A percentile compares a stretch with the other conserved stretches of the same genome.
phyloP scores from a whole-genome alignment of 2,113 vertebrate species.

The Lates calcarifer region DNA sequence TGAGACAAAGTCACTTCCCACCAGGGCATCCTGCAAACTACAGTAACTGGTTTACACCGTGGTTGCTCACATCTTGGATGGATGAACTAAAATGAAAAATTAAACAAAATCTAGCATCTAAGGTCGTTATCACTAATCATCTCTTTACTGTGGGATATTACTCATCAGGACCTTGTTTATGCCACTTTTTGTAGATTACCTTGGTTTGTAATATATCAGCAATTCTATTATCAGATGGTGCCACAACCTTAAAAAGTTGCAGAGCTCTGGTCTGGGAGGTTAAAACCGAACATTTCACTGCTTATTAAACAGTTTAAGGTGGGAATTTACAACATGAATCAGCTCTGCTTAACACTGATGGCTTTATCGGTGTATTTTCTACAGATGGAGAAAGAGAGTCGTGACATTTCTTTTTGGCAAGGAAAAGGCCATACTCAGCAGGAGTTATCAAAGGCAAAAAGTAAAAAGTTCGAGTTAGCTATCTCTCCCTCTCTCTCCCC shows the following conservation, averaged over 20 bases:
- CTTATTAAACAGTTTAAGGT: conserved; percentile 66
- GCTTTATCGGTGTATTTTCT: conserved; percentile 77
- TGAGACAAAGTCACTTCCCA: conserved; percentile 74
- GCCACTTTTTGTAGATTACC: conserved; percentile 25
- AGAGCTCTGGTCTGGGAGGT: conserved; percentile 33
- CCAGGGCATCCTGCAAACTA: conserved; percentile 54
- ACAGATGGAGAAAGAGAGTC: conserved; percentile 79
- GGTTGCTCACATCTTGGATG: conserved; percentile 23
- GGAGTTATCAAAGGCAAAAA: conserved; percentile 86
- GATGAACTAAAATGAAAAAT: conserved; percentile 50
- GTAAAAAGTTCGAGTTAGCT: conserved; percentile 82
- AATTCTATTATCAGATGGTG: conserved; percentile 37
- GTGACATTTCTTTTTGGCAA: conserved; percentile 84
- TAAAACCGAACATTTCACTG: conserved; percentile 58
- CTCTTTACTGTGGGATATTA: conserved; percentile 45
- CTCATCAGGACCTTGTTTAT: conserved; percentile 45
- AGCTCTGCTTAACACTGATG: conserved; percentile 66
- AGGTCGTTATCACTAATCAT: conserved; percentile 31
- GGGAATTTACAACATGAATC: conserved; percentile 70
- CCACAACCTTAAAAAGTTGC: conserved; percentile 40
- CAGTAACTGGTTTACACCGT: conserved; percentile 30
- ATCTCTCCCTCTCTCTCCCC: conserved; percentile 70
- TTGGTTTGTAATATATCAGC: conserved; percentile 18
- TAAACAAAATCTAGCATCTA: too few species aligned
- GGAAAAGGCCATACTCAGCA: conserved; percentile 85